Evolutionary conservation across 2,113 vertebrate genomes (phyloP).

Genomic region (Ciconia boyciana): DNA sequence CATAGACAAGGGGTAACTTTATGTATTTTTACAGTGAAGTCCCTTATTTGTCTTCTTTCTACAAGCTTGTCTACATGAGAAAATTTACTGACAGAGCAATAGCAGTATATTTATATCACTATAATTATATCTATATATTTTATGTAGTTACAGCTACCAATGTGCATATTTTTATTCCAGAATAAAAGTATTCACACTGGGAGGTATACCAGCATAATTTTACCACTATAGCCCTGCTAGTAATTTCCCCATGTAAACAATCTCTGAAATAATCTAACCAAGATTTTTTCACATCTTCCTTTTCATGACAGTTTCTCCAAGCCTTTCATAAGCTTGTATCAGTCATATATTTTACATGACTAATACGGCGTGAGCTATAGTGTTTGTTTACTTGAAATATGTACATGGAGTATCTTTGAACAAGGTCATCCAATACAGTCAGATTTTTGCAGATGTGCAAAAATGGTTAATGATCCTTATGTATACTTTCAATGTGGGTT

Average conservation of each 20-base stretch:
- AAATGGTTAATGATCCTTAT: background rate
- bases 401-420: background rate
- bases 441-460: background rate
- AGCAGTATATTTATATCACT: background rate
- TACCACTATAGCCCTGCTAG: background rate
- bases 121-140: constrained; percentile 3
- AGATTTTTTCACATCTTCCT: background rate
- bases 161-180: constrained; percentile 2
- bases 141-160: background rate
- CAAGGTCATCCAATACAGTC: background rate
- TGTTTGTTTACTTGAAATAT: background rate
- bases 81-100: background rate
- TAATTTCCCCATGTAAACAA: background rate
- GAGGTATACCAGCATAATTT: background rate
- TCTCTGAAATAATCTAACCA: background rate
- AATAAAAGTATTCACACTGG: constrained; percentile 8
- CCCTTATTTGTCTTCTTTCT: background rate
- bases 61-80: background rate
- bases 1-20: background rate
- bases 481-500: background rate
- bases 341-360: background rate
- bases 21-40: background rate
- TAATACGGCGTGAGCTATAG: background rate
- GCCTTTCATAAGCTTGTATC: background rate
- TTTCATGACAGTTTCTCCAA: background rate